A percentile compares a stretch with the other conserved stretches of the same genome.
Evolutionary conservation across 2,797 vertebrate species (phyloP).

Genomic region (Cottoperca gobio): DNA sequence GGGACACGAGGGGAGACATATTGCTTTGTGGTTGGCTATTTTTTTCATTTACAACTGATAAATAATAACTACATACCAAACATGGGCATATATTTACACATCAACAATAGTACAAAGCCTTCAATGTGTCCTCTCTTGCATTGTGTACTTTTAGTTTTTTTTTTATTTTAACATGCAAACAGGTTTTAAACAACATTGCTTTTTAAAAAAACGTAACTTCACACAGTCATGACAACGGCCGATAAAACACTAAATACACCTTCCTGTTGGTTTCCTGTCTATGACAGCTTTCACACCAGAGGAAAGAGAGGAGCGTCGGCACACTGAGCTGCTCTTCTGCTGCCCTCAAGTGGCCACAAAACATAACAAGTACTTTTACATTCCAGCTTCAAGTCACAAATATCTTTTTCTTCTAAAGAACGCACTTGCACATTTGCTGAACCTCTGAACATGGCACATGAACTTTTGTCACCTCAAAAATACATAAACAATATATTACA

Average conservation of each 20-base stretch:
- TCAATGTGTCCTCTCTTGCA: slow-evolving; percentile 59
- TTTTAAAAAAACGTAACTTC: slow-evolving; percentile 52
- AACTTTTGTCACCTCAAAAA: slow-evolving; percentile 49
- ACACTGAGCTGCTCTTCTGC: slow-evolving; percentile 31
- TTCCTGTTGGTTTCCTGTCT: slow-evolving; percentile 28
- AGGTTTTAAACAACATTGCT: slow-evolving; percentile 71
- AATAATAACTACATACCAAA: slow-evolving; percentile 93
- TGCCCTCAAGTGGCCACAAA: slow-evolving; percentile 59
- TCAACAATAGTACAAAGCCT: slow-evolving; percentile 81
- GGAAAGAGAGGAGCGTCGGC: slow-evolving; percentile 9
- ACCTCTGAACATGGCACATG: slow-evolving; percentile 61
- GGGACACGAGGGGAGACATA: slow-evolving; percentile 73
- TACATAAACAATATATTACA: slow-evolving; percentile 69
- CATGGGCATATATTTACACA: slow-evolving; percentile 90
- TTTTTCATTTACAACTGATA: slow-evolving; percentile 87
- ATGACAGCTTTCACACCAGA: slow-evolving; percentile 12
- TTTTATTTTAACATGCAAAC: slow-evolving; percentile 89
- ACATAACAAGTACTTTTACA: slow-evolving; percentile 40
- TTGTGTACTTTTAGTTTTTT: slow-evolving; percentile 80
- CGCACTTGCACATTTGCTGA: slow-evolving; percentile 40
- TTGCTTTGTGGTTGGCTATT: slow-evolving; percentile 74
- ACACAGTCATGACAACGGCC: slow-evolving; percentile 60
- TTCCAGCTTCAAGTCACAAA: slow-evolving; percentile 47
- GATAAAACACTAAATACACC: slow-evolving; percentile 51
- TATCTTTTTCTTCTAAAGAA: slow-evolving; percentile 15